Evolutionary conservation across 2,888 invertebrate species (phyloP).

Genomic region (Sarcophaga variegata): DNA sequence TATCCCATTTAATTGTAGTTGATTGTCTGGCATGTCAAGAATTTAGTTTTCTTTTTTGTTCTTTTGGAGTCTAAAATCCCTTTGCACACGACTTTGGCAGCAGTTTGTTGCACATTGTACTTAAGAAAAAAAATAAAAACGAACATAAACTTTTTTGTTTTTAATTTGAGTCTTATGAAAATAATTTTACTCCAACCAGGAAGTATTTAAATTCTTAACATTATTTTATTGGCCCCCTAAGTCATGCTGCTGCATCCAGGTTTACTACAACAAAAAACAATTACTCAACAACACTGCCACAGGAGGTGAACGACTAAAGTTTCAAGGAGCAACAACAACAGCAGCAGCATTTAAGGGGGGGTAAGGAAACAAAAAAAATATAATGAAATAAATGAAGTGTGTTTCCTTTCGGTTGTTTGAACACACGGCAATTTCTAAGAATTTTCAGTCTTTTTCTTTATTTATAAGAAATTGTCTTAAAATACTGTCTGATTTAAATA

Average conservation of each 20-base stretch:
- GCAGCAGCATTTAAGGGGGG: not conserved
- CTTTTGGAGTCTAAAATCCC: not conserved
- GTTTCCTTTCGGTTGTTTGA: slow-evolving; percentile 62
- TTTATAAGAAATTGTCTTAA: slow-evolving; percentile 22
- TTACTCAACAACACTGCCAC: slow-evolving; percentile 3
- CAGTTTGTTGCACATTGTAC: slow-evolving; percentile 22
- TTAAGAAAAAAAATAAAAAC: slow-evolving; percentile 18
- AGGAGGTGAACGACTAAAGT: slow-evolving; percentile 1
- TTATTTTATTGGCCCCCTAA: slow-evolving; percentile 64
- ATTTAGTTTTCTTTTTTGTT: slow-evolving; percentile 13
- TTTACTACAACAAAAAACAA: slow-evolving; percentile 18
- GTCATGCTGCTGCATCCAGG: not conserved
- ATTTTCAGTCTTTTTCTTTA: slow-evolving; percentile 11
- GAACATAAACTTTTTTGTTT: slow-evolving; percentile 42
- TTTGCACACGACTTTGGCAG: slow-evolving; percentile 7
- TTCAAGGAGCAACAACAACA: slow-evolving; percentile 2
- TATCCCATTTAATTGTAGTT: slow-evolving; percentile 43
- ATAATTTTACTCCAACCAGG: slow-evolving; percentile 60
- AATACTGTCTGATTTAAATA: not conserved
- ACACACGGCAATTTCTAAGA: slow-evolving; percentile 47
- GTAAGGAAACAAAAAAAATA: slow-evolving; percentile 20
- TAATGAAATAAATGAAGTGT: slow-evolving; percentile 68
- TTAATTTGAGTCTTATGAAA: slow-evolving; percentile 49
- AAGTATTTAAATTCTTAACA: slow-evolving; percentile 62
- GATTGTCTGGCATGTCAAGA: slow-evolving; percentile 32